Percentiles rank a stretch among this genome's conserved stretches.
phyloP scores from a whole-genome alignment of 2,113 vertebrate species.

The Bettongia penicillata region DNA sequence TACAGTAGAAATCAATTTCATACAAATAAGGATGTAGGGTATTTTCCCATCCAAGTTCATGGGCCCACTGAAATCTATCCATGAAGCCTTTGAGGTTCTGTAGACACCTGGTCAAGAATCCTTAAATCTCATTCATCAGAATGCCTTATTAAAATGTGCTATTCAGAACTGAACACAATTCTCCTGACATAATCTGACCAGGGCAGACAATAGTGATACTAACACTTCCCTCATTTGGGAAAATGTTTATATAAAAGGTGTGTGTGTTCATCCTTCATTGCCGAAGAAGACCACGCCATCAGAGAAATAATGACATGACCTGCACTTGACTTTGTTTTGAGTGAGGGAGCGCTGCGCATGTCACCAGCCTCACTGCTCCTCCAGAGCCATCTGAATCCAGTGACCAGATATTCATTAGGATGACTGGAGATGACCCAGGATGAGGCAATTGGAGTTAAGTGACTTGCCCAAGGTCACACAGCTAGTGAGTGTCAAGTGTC shows the following conservation, averaged over 20 bases:
- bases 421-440: no score
- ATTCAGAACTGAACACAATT: neutral
- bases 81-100: neutral
- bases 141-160: neutral
- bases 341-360: no score
- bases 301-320: no score
- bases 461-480: no score
- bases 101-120: neutral
- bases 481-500: no score
- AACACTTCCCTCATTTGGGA: neutral
- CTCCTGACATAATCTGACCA: neutral
- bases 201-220: neutral
- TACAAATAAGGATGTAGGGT: neutral
- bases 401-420: no score
- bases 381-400: no score
- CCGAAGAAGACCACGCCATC: no score
- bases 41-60: neutral
- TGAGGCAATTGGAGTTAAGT: no score
- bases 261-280: no score
- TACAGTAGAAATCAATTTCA: neutral
- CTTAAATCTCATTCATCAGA: neutral
- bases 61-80: neutral
- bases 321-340: no score
- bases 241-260: neutral
- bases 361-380: no score